phyloP scores from a whole-genome alignment of 2,888 invertebrate genomes.

The Macrosiphum euphorbiae region DNA sequence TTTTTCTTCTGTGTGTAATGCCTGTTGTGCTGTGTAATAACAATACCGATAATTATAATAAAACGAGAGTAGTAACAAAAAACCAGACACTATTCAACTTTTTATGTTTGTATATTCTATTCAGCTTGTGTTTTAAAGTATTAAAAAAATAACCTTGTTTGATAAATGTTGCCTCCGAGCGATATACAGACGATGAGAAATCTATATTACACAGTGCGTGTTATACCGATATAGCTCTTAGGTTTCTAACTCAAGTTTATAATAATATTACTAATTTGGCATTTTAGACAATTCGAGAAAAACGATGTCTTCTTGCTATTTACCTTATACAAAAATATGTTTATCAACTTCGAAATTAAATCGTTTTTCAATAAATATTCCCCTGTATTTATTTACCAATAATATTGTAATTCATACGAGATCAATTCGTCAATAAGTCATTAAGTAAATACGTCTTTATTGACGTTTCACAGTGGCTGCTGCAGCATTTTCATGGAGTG shows the following conservation, averaged over 20 bases:
- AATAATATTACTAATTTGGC: not conserved
- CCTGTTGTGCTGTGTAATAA: not conserved
- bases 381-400: not conserved
- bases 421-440: not conserved
- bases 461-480: not conserved
- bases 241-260: not conserved
- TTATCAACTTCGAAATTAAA: not conserved
- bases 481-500: too few relatives aligned
- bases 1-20: not conserved
- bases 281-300: not conserved
- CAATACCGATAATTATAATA: conserved; percentile 18
- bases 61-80: conserved; percentile 14
- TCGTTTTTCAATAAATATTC: not conserved
- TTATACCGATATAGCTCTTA: not conserved
- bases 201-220: not conserved
- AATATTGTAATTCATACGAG: not conserved
- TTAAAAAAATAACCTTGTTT: not conserved
- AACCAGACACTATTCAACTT: not conserved
- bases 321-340: not conserved
- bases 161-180: not conserved
- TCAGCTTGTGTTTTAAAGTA: not conserved
- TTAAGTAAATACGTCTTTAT: not conserved
- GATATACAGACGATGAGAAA: not conserved
- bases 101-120: not conserved
- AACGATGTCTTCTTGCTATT: not conserved